Evolutionary conservation across 1,140 invertebrate genomes (phyloP).

Genomic region (Bombus impatiens): DNA sequence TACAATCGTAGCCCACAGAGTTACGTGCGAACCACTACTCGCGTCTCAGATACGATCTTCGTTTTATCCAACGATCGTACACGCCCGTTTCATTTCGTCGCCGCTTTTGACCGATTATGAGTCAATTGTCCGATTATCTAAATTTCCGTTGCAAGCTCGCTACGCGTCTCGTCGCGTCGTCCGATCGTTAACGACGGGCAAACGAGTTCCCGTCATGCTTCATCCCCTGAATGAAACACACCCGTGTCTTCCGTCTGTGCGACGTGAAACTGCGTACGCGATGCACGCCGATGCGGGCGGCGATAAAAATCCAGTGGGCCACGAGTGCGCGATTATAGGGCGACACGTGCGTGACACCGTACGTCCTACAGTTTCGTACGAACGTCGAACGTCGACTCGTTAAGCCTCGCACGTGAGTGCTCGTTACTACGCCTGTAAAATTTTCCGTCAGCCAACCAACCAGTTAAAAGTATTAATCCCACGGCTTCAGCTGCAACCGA

Average conservation of each 20-base stretch:
- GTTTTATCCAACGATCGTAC: conserved; percentile 22
- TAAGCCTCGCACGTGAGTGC: conserved; percentile 32
- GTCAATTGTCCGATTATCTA: conserved; percentile 28
- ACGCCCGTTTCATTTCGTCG: conserved; percentile 2
- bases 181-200: conserved; percentile 38
- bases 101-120: conserved; percentile 15
- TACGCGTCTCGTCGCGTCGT: not conserved
- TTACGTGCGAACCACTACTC: conserved; percentile 9
- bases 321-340: conserved; percentile 49
- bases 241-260: conserved; percentile 2
- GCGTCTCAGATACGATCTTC: conserved; percentile 18
- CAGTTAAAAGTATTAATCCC: conserved; percentile 46
- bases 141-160: conserved; percentile 23
- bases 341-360: conserved; percentile 50
- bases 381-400: conserved; percentile 34
- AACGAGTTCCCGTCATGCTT: conserved; percentile 44
- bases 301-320: conserved; percentile 61
- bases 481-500: not conserved
- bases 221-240: conserved; percentile 17
- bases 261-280: not conserved
- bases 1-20: not conserved
- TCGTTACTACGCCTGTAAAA: conserved; percentile 50
- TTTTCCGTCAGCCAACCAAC: conserved; percentile 28
- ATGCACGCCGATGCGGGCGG: conserved; percentile 57
- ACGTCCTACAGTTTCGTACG: conserved; percentile 24